A percentile compares a stretch with the other conserved stretches of the same genome.
phyloP scores from a whole-genome alignment of 1,140 invertebrate genomes.

The Saccostrea echinata region DNA sequence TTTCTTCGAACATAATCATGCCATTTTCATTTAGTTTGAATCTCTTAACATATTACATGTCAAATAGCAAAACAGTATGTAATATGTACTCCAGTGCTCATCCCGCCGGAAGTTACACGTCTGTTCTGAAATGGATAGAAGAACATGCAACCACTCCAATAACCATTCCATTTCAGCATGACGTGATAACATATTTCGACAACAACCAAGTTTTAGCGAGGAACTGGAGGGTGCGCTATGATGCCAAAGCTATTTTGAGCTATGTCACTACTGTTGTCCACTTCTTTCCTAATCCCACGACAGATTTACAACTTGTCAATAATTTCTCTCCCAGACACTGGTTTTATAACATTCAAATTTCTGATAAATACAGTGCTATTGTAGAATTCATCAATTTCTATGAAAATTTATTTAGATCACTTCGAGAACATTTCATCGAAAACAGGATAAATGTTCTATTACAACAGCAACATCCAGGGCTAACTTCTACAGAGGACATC shows the following conservation, averaged over 20 bases:
- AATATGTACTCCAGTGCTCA: background rate
- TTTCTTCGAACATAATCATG: background rate
- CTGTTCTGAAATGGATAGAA: background rate
- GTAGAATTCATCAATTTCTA: background rate
- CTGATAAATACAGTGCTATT: background rate
- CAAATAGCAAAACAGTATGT: background rate
- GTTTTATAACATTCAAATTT: background rate
- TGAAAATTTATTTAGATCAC: background rate
- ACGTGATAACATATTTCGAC: background rate
- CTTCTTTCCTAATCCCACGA: background rate
- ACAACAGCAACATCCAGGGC: background rate
- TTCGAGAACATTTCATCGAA: background rate
- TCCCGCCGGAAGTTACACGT: background rate
- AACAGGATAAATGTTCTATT: background rate
- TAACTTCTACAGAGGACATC: background rate
- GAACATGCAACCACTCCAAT: background rate
- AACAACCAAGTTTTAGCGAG: background rate
- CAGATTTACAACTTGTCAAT: background rate
- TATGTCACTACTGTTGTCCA: background rate
- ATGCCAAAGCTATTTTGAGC: background rate
- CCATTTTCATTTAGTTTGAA: background rate
- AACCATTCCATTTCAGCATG: background rate
- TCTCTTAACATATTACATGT: background rate
- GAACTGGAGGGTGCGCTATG: background rate
- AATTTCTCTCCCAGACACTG: background rate